These are phyloP conservation scores for Halcyon malimbica DNA, from an alignment of 2,113 vertebrate species.

Conservation along the genomic window DNA sequence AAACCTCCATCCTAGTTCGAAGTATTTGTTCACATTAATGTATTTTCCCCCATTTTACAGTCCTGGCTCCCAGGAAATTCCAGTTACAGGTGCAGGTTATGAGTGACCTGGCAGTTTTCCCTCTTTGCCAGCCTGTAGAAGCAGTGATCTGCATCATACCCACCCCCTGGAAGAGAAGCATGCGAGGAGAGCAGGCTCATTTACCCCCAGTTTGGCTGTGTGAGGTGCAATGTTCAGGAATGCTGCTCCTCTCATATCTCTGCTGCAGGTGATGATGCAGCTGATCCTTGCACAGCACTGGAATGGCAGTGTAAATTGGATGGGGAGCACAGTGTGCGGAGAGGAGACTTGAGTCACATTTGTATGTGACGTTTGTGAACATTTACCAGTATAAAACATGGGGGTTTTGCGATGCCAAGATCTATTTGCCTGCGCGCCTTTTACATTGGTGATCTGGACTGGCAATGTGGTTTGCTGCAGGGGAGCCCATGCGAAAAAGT, in stretches of 20 bases:
- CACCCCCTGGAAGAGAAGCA: background rate
- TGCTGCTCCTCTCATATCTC: accelerated
- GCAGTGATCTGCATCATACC: background rate
- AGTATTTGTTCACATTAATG: background rate
- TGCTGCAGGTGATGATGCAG: background rate
- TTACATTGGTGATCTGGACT: background rate
- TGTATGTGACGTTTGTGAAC: background rate
- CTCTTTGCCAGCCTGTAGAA: too few species aligned
- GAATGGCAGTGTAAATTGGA: accelerated
- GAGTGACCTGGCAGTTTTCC: background rate
- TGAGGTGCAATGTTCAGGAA: background rate
- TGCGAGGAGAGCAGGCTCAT: background rate
- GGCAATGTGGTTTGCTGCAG: background rate
- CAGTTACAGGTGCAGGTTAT: background rate
- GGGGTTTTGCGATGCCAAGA: background rate
- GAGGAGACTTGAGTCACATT: background rate
- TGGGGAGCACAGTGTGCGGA: too few species aligned
- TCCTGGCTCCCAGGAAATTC: background rate
- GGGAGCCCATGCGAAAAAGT: background rate
- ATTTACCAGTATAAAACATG: background rate
- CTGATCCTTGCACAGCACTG: background rate
- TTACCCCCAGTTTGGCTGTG: background rate
- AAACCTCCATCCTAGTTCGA: background rate
- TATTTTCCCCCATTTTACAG: background rate
- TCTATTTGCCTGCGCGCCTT: background rate